Evolutionary conservation across 2,797 vertebrate genomes (phyloP), one percentile per base, ranked within the genome.

Genomic region (Spea hammondii): DNA sequence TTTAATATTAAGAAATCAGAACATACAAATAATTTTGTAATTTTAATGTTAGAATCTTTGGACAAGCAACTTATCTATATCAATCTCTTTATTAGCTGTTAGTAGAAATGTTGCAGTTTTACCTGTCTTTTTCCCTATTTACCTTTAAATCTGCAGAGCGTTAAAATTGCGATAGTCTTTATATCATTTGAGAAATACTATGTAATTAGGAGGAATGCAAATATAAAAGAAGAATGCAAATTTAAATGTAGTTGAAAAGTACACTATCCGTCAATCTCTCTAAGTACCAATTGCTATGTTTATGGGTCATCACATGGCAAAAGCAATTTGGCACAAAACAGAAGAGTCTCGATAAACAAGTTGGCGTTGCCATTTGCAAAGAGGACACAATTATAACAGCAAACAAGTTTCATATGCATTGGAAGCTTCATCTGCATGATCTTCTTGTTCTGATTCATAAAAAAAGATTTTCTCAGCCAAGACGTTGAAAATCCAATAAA

Each of bases 291-390:
- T 77, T 77, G 62, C 70, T 80, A 66, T 13, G 50, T 72, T 76
- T 72, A 66, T 72, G 74, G 79, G 74, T 81, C 74, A 66, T 49
- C 72, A 64, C 69, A 68, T 62, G 64, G 79, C 72, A 77, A 81
- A 60, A 60, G 69, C 51, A 80, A 75, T 80, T 76, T 80, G 73
- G 59, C 73, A 71, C 60, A 71, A 46, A 8, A 66, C 68, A 76
- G 65, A 65, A 70, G 55, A 57, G 17, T 65, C 50, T 48, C 17
- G 65, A 70, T 80, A 76, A 66, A 60, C 14, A 6, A 69, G 45
- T 48, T 6, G 4, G 50, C 48, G 57, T 66, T 59, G 73, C 72
- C 59, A 76, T 76, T 65, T 80, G 44, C 10, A 54, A 2, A 66
- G 32, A 50, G 9, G 69, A 68, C 54, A 77, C 76, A n/a, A 68